Evolutionary conservation across 2,113 vertebrate genomes (phyloP).

Genomic region (Carassius gibelio): DNA sequence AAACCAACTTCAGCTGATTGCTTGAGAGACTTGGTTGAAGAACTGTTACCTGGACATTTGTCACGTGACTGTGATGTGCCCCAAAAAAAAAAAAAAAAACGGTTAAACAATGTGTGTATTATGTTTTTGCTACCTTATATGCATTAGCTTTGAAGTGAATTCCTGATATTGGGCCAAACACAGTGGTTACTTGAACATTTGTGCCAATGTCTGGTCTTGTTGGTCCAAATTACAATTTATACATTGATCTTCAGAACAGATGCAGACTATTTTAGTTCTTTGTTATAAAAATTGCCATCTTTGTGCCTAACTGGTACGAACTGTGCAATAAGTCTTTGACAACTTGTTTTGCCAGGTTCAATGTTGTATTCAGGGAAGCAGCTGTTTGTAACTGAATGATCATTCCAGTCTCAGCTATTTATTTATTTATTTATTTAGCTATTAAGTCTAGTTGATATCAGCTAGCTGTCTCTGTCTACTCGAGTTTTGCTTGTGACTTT

Average conservation of each 20-base stretch:
- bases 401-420: constrained; percentile 59
- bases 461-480: background rate
- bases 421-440: constrained; percentile 69
- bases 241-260: background rate
- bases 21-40: too few species aligned
- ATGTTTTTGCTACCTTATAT: constrained; percentile 39
- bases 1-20: constrained; percentile 90
- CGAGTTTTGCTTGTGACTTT: constrained; percentile 48
- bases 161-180: background rate
- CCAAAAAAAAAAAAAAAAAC: background rate
- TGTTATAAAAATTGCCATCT: constrained; percentile 20
- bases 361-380: constrained; percentile 56
- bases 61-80: background rate
- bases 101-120: background rate
- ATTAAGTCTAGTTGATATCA: constrained; percentile 41
- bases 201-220: background rate
- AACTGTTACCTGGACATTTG: background rate
- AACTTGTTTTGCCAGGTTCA: constrained; percentile 12
- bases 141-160: constrained; percentile 21
- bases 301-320: constrained; percentile 20
- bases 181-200: background rate
- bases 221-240: background rate
- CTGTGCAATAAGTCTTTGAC: constrained; percentile 12
- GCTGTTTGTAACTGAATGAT: constrained; percentile 41
- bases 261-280: background rate